phyloP scores from a whole-genome alignment of 2,113 vertebrate genomes.

The Tylochromis polylepis region DNA sequence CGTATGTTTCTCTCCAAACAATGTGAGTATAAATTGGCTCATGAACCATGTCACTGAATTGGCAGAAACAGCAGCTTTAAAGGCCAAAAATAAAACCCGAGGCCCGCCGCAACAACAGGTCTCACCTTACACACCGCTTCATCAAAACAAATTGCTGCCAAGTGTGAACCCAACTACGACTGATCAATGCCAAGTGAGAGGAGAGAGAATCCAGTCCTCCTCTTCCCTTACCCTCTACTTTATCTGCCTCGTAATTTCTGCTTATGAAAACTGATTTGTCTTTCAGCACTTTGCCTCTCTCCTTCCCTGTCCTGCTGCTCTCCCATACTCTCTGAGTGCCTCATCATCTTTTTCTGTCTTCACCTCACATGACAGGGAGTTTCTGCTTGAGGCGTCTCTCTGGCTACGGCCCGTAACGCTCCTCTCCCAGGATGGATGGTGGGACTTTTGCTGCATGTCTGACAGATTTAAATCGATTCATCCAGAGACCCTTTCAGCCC shows the following conservation, averaged over 20 bases:
- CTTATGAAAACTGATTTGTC: background rate
- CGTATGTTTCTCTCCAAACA: background rate
- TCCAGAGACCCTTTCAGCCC: constrained; percentile 7
- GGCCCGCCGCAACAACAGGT: background rate
- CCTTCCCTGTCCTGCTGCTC: constrained; percentile 13
- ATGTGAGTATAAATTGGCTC: background rate
- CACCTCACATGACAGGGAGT: constrained; percentile 9
- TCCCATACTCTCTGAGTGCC: constrained; percentile 1
- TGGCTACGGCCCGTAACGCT: constrained; percentile 13
- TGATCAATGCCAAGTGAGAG: background rate
- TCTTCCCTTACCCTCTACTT: background rate
- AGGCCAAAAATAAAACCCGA: background rate
- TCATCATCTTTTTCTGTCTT: constrained; percentile 53
- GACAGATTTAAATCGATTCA: constrained; percentile 26
- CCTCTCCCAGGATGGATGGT: constrained; percentile 8
- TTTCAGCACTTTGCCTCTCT: background rate
- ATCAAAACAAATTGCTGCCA: constrained; percentile 1
- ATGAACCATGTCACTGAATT: background rate
- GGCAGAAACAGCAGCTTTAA: background rate
- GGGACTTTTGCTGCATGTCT: constrained; percentile 9
- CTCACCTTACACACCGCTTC: constrained; percentile 12
- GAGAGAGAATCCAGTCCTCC: background rate
- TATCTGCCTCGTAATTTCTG: background rate
- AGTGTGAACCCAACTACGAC: background rate
- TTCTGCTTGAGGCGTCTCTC: constrained; percentile 44